Evolutionary conservation across 1,140 invertebrate species (phyloP).

Genomic region (Cylas formicarius): DNA sequence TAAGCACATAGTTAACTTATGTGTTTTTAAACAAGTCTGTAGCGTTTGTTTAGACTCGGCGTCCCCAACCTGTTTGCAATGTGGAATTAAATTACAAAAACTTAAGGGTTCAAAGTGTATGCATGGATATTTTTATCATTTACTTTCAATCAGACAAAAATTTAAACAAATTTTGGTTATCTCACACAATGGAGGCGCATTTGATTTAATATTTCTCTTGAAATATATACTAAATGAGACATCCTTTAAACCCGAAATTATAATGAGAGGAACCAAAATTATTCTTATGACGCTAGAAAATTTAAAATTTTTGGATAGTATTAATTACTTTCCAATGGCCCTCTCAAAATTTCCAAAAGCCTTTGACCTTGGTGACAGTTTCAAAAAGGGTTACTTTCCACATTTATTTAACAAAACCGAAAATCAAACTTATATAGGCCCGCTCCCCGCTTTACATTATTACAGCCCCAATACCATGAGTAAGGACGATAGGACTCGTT

Average conservation of each 20-base stretch:
- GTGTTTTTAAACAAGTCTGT: slow-evolving; percentile 10
- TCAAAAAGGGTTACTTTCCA: slow-evolving; percentile 22
- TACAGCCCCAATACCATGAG: slow-evolving; percentile 16
- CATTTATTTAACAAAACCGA: slow-evolving; percentile 19
- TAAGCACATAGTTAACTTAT: slow-evolving; percentile 7
- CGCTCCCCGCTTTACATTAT: slow-evolving; percentile 9
- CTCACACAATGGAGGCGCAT: slow-evolving; percentile 4
- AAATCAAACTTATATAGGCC: slow-evolving; percentile 15
- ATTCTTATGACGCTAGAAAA: neutral
- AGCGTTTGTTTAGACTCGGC: neutral
- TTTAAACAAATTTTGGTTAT: slow-evolving; percentile 10
- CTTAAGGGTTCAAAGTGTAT: neutral
- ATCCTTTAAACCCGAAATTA: slow-evolving; percentile 1
- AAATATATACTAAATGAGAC: slow-evolving; percentile 3
- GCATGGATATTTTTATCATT: neutral
- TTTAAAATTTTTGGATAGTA: slow-evolving; percentile 13
- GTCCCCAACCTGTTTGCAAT: slow-evolving; percentile 1
- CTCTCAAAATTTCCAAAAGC: slow-evolving; percentile 10
- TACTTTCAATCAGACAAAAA: neutral
- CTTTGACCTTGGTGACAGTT: slow-evolving; percentile 8
- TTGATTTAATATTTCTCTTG: slow-evolving; percentile 10
- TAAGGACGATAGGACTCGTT: neutral
- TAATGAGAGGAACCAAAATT: slow-evolving; percentile 5
- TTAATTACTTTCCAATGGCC: slow-evolving; percentile 15
- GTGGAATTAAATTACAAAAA: neutral